These are phyloP conservation scores for Dromaius novaehollandiae DNA, from an alignment of 2,113 vertebrate genomes.

Conservation along the genomic window DNA sequence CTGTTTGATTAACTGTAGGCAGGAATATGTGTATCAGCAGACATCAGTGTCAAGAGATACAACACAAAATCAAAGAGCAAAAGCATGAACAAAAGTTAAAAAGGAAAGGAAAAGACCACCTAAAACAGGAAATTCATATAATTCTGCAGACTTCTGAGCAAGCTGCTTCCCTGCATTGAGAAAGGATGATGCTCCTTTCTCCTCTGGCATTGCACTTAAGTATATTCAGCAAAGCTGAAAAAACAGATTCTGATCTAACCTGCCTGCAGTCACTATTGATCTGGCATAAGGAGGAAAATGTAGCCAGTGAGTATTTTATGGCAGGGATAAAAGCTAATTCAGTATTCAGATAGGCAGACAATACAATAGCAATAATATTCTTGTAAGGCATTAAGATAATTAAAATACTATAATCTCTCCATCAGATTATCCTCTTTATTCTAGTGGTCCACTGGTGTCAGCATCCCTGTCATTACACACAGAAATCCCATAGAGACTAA, in stretches of 20 bases:
- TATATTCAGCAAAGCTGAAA: background rate
- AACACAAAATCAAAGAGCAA: background rate
- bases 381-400: background rate
- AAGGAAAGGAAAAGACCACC: background rate
- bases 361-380: slow-evolving; percentile 9
- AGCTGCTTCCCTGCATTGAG: background rate
- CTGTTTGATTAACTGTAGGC: background rate
- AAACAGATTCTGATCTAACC: background rate
- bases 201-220: background rate
- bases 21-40: rapidly evolving
- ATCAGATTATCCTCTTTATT: slow-evolving; percentile 33
- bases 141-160: background rate
- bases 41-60: background rate
- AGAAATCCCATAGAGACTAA: slow-evolving; percentile 30
- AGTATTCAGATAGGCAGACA: slow-evolving; percentile 6
- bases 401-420: slow-evolving; percentile 13
- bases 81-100: background rate
- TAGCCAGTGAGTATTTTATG: background rate
- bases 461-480: background rate
- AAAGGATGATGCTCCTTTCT: background rate
- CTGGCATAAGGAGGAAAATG: background rate
- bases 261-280: background rate
- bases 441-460: slow-evolving; percentile 8
- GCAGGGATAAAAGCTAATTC: slow-evolving; percentile 10
- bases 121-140: background rate